These are phyloP conservation scores for Drosophila meridiana DNA, from an alignment of 2,888 invertebrate species.

Conservation along the genomic window DNA sequence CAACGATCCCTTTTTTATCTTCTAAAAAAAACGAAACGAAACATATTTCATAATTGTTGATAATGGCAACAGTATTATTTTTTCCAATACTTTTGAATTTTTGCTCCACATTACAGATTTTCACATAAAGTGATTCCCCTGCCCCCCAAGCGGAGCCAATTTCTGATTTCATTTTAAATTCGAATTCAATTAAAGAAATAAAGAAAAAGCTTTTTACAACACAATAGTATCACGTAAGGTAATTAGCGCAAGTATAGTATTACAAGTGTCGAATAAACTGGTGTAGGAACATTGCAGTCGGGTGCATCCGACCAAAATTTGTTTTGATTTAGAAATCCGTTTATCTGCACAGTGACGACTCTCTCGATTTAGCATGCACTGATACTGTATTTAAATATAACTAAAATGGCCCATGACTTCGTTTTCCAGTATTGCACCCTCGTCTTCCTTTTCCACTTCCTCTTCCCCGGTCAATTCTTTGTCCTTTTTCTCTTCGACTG, in stretches of 20 bases:
- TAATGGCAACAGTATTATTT: conserved; percentile 54
- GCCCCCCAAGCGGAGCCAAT: neutral
- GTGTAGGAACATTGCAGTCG: neutral
- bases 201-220: neutral
- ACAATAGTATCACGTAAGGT: neutral
- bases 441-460: neutral
- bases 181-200: neutral
- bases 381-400: neutral
- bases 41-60: conserved; percentile 69
- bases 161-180: neutral
- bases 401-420: neutral
- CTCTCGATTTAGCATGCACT: neutral
- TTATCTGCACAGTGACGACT: neutral
- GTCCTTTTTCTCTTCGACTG: too few relatives aligned
- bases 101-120: neutral
- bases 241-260: neutral
- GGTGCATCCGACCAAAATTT: neutral
- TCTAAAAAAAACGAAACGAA: conserved; percentile 85
- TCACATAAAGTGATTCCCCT: neutral
- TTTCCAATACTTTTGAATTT: conserved; percentile 4
- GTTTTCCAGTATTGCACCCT: neutral
- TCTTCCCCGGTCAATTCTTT: too few relatives aligned
- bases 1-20: conserved; percentile 96
- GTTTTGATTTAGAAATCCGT: neutral
- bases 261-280: neutral